Evolutionary conservation across 2,113 vertebrate species (phyloP), one percentile per base, ranked within the genome.

Genomic region (Amazona vittata): DNA sequence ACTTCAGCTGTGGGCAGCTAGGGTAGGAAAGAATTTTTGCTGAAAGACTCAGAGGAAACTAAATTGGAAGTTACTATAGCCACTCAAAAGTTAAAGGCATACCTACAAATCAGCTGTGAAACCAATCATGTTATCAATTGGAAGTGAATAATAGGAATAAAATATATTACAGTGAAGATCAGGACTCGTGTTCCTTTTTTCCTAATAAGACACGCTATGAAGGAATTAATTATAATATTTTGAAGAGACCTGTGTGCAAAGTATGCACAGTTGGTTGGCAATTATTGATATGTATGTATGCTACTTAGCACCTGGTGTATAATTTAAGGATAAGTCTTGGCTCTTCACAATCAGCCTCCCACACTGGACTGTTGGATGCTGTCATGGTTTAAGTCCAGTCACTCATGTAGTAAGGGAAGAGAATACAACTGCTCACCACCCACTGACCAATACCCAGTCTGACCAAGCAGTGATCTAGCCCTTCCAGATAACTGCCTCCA

Each of bases 11-110:
- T 64, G 93, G 77, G 78, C n/a, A 59, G 64, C 90, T 29, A 53
- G 74, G n/a, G 29, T 86, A 94, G 65, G 67, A 93, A 94, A 65
- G 92, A 90, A 84, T 94, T 95, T 92, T 92, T 83, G 46, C 79
- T 96, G 83, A 90, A 94, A 93, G 93, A 74, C 76, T 90, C 5
- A 1, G 68, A 96, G 77, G 84, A 94, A 94, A 86, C 80, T 84
- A 79, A 93, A 89, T 92, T 96, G 69, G 69, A 92, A 91, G 69
- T 89, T 93, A 91, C 65, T 41, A 78, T 33, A 82, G 70, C 26
- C 83, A 86, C 60, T 90, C 39, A 31, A 46, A 96, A 91, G 71
- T 93, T 93, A 88, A 96, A 90, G 78, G 60, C 64, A 49, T 35
- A 64, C 64, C 53, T 94, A 70, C 55, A 92, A 95, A 97, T 55